Base-by-base conservation (phyloP, 2,888 invertebrate genomes). In the Brachyptera putata region DNA sequence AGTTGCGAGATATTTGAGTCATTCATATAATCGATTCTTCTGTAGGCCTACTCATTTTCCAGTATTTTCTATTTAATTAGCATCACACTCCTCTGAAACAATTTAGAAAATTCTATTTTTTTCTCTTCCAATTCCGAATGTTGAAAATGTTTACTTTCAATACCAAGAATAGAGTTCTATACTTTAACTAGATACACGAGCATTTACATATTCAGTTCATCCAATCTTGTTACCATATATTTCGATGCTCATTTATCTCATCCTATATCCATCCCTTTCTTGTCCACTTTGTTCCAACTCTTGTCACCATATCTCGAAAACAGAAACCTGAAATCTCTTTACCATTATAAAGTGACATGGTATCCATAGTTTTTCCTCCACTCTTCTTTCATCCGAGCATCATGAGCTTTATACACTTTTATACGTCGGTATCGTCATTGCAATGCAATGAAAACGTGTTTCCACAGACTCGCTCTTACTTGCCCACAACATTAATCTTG, bases 241-340 rank as follows among this genome's bases (percentile, higher is more conserved):
- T 50, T n/a, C 49, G 25, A 22, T 24, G 5, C 53, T 21, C 53
- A 56, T 58, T 56, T 39, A 57, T 39, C 48, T 58, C 48, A 13
- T 37, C 37, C 55, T 30, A 16, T 37, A 63, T 63, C 58, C 56
- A 63, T 63, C 58, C 63, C 30, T n/a, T 56, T 13, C 58, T n/a
- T 61, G 63, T 63, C 61, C 63, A 61, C 61, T 63, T 63, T 61
- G 63, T 63, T 63, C 59, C 37, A 57, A 56, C 55, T 58, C 60
- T 57, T 57, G 62, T 60, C 62, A 25, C 57, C 62, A 59, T 59
- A 62, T 62, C 62, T 59, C 39, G 53, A 62, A 53, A 34, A 46
- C 61, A 55, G 16, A 55, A 39, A 56, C 56, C 62, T 60, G 59
- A 62, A 62, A 62, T 62, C 62, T 62, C 50, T 30, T 58, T 57